Evolutionary conservation across 2,113 vertebrate genomes (phyloP).

Genomic region (Irena cyanogastra): DNA sequence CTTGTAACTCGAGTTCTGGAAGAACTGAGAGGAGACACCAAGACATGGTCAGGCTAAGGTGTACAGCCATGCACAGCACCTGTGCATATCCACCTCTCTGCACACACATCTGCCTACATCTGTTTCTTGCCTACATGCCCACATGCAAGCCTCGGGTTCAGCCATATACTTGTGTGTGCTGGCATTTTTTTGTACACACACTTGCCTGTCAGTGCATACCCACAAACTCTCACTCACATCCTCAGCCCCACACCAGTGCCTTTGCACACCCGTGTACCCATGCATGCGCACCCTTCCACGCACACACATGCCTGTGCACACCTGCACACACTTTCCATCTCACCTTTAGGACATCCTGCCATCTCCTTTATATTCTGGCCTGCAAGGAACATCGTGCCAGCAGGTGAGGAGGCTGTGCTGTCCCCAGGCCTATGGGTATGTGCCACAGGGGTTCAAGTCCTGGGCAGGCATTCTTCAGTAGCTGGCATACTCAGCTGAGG

Average conservation of each 20-base stretch:
- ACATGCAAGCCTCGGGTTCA: not conserved
- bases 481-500: fast-evolving
- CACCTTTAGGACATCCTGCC: not conserved
- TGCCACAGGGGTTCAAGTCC: not conserved
- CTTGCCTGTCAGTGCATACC: fast-evolving
- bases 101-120: not conserved
- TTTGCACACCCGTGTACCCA: not conserved
- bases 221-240: too few relatives aligned
- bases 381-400: not conserved
- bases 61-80: not conserved
- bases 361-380: not conserved
- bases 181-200: fast-evolving
- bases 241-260: not conserved
- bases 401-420: not conserved
- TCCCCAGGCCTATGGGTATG: not conserved
- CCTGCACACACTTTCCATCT: not conserved
- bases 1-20: not conserved
- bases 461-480: not conserved
- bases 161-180: not conserved
- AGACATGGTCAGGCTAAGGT: not conserved
- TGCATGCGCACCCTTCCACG: fast-evolving
- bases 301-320: not conserved
- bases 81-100: not conserved
- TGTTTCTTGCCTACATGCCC: not conserved
- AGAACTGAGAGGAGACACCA: not conserved